Conservation (phyloP, 2,797 vertebrate genomes). For the Falco naumanni region DNA sequence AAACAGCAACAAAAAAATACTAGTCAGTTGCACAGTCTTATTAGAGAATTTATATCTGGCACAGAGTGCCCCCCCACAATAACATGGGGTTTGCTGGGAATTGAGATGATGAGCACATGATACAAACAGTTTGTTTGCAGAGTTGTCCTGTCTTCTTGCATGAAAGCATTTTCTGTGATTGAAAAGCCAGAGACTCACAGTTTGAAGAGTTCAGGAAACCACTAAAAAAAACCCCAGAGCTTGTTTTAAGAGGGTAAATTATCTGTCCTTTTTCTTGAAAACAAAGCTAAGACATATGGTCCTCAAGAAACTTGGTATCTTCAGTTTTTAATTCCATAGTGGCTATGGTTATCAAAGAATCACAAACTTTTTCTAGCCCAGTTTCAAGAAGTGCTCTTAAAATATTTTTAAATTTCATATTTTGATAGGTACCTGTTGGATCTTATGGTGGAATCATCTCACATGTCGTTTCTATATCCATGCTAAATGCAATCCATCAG, state of each 20-base stretch:
- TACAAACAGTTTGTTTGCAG: neutral
- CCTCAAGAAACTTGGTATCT: neutral
- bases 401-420: too few species aligned
- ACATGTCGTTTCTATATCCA: neutral
- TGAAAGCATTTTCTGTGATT: neutral
- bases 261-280: neutral
- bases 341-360: neutral
- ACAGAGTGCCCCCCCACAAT: neutral
- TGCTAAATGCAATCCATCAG: neutral
- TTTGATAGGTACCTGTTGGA: neutral
- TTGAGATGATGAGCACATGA: neutral
- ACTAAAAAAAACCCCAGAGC: neutral
- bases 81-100: neutral
- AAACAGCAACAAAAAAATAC: neutral
- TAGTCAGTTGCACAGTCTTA: neutral
- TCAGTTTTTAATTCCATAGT: neutral
- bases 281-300: neutral
- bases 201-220: neutral
- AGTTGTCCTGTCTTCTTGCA: neutral
- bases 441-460: neutral
- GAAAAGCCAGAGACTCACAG: neutral
- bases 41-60: neutral
- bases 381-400: neutral
- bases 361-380: neutral
- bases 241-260: neutral